A percentile compares a stretch with the other conserved stretches of the same genome.
phyloP scores from a whole-genome alignment of 2,888 invertebrate species.

The Campoletis raptor region DNA sequence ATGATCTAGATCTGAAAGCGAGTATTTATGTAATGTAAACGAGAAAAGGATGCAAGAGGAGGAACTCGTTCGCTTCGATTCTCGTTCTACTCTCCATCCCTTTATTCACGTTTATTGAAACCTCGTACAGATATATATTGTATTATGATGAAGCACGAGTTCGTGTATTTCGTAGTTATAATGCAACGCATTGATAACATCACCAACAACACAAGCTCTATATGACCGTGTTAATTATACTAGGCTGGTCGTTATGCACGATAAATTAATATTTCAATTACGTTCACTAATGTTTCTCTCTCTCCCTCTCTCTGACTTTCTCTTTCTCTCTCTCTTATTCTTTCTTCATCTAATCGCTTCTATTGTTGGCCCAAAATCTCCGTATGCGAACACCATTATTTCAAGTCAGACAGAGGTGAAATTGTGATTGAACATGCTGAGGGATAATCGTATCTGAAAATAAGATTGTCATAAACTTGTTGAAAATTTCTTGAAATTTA shows the following conservation, averaged over 20 bases:
- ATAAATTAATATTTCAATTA: slow-evolving; percentile 84
- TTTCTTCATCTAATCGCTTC: neutral
- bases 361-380: neutral
- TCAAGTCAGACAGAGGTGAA: neutral
- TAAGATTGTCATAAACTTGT: neutral
- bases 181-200: slow-evolving; percentile 80
- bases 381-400: neutral
- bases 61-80: slow-evolving; percentile 8
- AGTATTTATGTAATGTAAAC: slow-evolving; percentile 81
- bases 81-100: slow-evolving; percentile 47
- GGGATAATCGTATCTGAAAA: neutral
- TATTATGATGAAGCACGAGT: neutral
- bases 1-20: slow-evolving; percentile 79
- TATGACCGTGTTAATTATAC: slow-evolving; percentile 81
- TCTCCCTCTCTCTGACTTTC: neutral
- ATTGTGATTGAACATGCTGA: neutral
- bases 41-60: neutral
- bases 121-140: neutral
- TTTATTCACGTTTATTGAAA: slow-evolving; percentile 2
- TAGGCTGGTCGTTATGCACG: slow-evolving; percentile 77
- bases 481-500: neutral
- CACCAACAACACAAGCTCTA: slow-evolving; percentile 77
- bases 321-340: neutral
- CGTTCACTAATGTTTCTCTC: slow-evolving; percentile 70
- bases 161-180: slow-evolving; percentile 72